Conservation (phyloP, 2,113 vertebrate species). For the Plecturocebus donacophilus region DNA sequence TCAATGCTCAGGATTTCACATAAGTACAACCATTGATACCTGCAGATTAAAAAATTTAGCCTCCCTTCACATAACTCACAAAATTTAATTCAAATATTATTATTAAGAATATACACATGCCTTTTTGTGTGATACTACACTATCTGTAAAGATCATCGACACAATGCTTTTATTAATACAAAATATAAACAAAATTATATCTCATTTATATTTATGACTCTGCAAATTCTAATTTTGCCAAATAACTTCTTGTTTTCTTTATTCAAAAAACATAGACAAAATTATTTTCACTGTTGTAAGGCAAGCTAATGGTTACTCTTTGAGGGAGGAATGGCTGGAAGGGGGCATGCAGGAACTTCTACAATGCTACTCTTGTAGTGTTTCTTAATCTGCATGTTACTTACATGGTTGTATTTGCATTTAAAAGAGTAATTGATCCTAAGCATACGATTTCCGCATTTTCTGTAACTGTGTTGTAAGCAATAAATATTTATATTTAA, state of each 20-base stretch:
- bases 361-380: background rate
- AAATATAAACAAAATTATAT: background rate
- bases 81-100: background rate
- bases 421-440: background rate
- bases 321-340: background rate
- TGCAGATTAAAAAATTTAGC: background rate
- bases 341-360: background rate
- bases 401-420: background rate
- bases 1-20: background rate
- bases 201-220: background rate
- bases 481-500: background rate
- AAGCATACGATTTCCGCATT: background rate
- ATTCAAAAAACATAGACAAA: background rate
- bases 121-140: background rate
- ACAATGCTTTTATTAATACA: background rate
- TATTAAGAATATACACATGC: background rate
- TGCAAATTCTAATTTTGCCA: conserved; percentile 2
- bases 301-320: background rate
- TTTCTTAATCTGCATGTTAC: background rate
- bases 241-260: background rate
- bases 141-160: background rate
- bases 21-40: background rate
- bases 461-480: background rate
- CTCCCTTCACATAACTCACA: background rate
- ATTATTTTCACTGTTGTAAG: background rate